These are phyloP conservation scores for Dryobotodes eremita DNA, from an alignment of 2,888 invertebrate species.

Conservation along the genomic window DNA sequence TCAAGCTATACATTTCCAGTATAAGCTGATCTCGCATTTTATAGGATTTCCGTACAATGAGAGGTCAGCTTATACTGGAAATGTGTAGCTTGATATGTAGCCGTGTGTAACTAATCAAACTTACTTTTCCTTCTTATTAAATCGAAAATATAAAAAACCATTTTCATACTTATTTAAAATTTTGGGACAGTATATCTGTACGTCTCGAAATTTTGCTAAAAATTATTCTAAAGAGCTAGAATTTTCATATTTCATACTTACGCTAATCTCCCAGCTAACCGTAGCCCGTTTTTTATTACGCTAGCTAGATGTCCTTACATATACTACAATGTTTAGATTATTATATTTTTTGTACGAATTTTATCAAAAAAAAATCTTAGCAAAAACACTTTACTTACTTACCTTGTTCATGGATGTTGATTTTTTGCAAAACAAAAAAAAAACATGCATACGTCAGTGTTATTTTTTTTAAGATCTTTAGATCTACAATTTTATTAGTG, in stretches of 20 bases:
- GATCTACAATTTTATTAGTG: background rate
- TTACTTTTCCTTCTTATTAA: too few relatives aligned
- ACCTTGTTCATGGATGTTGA: constrained; percentile 3
- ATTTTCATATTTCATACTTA: constrained; percentile 51
- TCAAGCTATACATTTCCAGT: too few relatives aligned
- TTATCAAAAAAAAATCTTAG: constrained; percentile 62
- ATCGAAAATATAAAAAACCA: too few relatives aligned
- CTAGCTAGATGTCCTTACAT: constrained; percentile 74
- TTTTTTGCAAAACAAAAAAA: constrained; percentile 8
- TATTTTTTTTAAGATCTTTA: background rate
- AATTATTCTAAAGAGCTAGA: fast-evolving
- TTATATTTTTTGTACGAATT: constrained; percentile 69
- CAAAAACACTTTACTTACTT: constrained; percentile 31
- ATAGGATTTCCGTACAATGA: too few relatives aligned
- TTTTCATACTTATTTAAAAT: too few relatives aligned
- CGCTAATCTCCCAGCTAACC: constrained; percentile 4
- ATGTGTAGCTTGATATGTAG: too few relatives aligned
- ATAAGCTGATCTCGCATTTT: too few relatives aligned
- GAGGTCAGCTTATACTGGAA: too few relatives aligned
- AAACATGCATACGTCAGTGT: background rate
- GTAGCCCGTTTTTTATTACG: constrained; percentile 70
- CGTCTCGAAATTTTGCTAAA: background rate
- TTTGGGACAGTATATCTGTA: too few relatives aligned
- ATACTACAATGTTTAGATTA: constrained; percentile 70
- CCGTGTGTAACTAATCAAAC: too few relatives aligned